Base-by-base conservation (phyloP, 2,797 vertebrate genomes). In the Schizopygopsis pylzovi region DNA sequence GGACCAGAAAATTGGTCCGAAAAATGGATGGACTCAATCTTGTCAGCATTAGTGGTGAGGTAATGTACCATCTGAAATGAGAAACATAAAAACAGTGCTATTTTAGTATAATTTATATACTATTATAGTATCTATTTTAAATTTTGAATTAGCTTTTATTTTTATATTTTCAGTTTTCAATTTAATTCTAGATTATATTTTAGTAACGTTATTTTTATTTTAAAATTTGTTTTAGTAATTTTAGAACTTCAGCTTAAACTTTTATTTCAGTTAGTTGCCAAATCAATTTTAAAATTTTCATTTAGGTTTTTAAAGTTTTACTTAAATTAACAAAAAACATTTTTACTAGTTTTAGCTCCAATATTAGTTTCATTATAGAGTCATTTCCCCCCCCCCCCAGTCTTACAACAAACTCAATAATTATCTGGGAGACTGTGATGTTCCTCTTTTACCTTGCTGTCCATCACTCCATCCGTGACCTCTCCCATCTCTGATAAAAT, bases 1-100 rank as follows among this genome's bases (percentile, higher is more conserved):
- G 97, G 97, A 98, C 98, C 98, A 95, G 98, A 99, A 95, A 99
- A 99, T 96, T 99, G 98, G 96, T 99, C 98, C 95, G 98, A 99
- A 93, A 99, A 99, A 95, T 99, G 98, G 95, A 99, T 95, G 87
- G 98, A 99, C 95, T 99, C 98, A 5, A 99, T 98, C 96, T 99
- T 99, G 94, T 99, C 98, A 91, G 97, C 97, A 22, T 99, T 95
- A 92, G 96, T 97, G 72, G 97, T 97, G 94, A 99, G 96, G 92
- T 97, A 99, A 93, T 99, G 98, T 86, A 98, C 96, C 97, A 99
- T 99, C 98, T 99, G 90, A 28, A 95, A 95, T 7, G 22, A 6
- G 20, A 61, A 75, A 11, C 22, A 7, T 6, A 52, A 56, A 61
- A 80, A 4, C 43, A 37, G 16, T 7, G 1, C 28, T 28, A 63